Evolutionary conservation across 92 coral and sea anemone genomes (phyloP).

Genomic region (Pocillopora grandis): DNA sequence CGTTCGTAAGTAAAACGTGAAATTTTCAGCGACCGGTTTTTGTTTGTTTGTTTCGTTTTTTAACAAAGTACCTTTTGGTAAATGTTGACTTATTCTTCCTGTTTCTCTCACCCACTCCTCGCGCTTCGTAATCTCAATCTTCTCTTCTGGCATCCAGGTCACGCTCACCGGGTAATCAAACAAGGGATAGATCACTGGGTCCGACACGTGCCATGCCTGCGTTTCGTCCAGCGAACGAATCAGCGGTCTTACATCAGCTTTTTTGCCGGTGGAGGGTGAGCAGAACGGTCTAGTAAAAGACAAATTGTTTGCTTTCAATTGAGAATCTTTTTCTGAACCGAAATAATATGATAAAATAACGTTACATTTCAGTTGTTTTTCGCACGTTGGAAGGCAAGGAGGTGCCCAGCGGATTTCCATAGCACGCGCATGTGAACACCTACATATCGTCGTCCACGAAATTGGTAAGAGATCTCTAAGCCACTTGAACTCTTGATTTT

Average conservation of each 20-base stretch:
- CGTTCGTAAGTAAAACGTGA: conserved; percentile 24
- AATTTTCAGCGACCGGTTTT: too few relatives aligned
- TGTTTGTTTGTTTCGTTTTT: neutral
- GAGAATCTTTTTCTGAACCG: neutral
- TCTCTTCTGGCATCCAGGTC: conserved; percentile 24
- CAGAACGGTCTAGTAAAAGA: neutral
- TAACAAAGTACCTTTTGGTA: neutral
- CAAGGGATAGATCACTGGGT: conserved; percentile 63
- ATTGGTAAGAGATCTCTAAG: conserved; percentile 39
- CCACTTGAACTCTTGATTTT: too few relatives aligned
- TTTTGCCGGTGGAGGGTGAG: conserved; percentile 67
- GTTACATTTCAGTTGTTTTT: conserved; percentile 16
- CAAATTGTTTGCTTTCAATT: neutral
- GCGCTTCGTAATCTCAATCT: too few relatives aligned
- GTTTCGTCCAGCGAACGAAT: conserved; percentile 45
- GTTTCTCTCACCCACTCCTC: too few relatives aligned
- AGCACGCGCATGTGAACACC: conserved; percentile 42
- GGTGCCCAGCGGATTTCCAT: conserved; percentile 59
- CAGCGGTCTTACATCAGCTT: conserved; percentile 59
- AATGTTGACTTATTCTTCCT: neutral
- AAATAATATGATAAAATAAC: neutral
- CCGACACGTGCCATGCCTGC: conserved; percentile 61
- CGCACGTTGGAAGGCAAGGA: conserved; percentile 50
- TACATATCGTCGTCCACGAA: conserved; percentile 55
- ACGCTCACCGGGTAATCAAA: conserved; percentile 40